These are phyloP conservation scores for Thamnophis sirtalis DNA, from an alignment of 2,113 vertebrate genomes.

Conservation along the genomic window DNA sequence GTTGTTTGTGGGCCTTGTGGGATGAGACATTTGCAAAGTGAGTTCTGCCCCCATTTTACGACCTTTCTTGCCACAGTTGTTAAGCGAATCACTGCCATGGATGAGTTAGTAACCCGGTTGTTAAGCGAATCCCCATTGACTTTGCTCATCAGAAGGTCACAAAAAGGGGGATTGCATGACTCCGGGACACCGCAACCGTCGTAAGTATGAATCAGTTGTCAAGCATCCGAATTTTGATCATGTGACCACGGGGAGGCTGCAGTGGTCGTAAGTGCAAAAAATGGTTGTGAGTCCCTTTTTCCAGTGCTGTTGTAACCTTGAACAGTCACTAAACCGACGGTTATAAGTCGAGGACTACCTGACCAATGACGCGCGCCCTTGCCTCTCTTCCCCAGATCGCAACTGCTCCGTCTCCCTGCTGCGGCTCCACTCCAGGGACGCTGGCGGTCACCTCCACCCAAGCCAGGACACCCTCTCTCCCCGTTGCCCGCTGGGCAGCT, in stretches of 20 bases:
- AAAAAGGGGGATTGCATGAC: background rate
- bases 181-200: background rate
- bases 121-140: background rate
- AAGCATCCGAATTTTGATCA: fast-evolving
- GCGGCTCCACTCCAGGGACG: slow-evolving; percentile 1
- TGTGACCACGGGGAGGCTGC: background rate
- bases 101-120: background rate
- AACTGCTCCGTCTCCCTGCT: slow-evolving; percentile 14
- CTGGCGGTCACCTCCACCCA: background rate
- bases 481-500: background rate
- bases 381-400: background rate
- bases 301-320: background rate
- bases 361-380: too few species aligned
- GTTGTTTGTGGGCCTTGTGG: background rate
- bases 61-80: background rate
- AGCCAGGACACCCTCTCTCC: background rate
- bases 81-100: background rate
- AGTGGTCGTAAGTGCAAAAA: background rate
- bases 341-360: background rate
- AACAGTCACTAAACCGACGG: background rate
- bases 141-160: background rate
- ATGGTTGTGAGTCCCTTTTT: background rate
- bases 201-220: background rate
- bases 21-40: background rate
- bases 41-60: background rate